Evolutionary conservation across 2,113 vertebrate genomes (phyloP).

Genomic region (Myotis brandtii): DNA sequence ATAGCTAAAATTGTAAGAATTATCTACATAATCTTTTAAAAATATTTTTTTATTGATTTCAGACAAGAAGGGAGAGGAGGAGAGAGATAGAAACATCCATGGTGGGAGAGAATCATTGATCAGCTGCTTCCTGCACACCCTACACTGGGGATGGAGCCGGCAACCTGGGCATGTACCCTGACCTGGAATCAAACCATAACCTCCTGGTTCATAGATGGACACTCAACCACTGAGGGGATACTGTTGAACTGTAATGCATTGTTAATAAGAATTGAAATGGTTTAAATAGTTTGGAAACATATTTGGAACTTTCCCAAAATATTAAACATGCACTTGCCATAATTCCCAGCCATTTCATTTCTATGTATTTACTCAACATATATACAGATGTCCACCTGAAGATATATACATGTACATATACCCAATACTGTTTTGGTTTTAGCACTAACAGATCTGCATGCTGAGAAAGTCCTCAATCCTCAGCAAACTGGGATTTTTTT

Average conservation of each 20-base stretch:
- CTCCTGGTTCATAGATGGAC: no score
- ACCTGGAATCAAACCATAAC: no score
- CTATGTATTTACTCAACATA: background rate
- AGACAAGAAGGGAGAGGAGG: no score
- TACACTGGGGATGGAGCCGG: no score
- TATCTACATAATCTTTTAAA: background rate
- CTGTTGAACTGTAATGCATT: background rate
- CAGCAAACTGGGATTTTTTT: background rate
- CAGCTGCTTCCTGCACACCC: no score
- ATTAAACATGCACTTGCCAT: background rate
- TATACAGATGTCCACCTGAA: background rate
- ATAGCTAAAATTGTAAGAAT: background rate
- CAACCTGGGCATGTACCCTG: no score
- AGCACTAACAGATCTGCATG: background rate
- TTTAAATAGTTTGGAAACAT: background rate
- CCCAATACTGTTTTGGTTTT: background rate
- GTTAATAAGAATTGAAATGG: background rate
- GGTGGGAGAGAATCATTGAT: no score
- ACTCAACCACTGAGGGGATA: background rate
- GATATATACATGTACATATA: no score
- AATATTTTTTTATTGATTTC: no score
- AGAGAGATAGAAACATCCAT: no score
- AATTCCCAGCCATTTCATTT: background rate
- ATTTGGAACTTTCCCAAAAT: background rate
- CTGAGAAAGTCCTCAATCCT: background rate